phyloP scores from a whole-genome alignment of 2,888 invertebrate genomes.

The Danaus chrysippus region DNA sequence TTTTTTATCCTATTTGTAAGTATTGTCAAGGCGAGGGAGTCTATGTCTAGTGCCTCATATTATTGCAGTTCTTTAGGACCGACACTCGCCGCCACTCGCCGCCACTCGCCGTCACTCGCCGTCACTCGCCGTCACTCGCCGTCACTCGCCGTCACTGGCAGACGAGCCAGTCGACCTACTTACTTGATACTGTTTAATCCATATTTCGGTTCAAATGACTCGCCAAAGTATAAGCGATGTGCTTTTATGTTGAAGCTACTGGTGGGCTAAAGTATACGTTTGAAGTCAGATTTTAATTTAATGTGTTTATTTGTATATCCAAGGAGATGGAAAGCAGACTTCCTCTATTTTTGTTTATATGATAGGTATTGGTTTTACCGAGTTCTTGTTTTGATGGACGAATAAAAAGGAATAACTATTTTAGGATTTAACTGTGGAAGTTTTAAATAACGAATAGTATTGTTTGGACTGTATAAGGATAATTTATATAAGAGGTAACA shows the following conservation, averaged over 20 bases:
- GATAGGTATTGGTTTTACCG: too few relatives aligned
- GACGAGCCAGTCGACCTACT: slow-evolving; percentile 2
- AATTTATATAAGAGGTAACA: too few relatives aligned
- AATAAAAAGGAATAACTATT: too few relatives aligned
- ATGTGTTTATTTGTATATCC: too few relatives aligned
- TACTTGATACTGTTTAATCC: neutral
- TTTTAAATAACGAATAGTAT: too few relatives aligned
- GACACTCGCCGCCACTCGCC: neutral
- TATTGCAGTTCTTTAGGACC: neutral
- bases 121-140: neutral
- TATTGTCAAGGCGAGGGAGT: neutral
- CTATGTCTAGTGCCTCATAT: neutral
- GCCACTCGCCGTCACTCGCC: neutral
- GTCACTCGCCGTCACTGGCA: neutral
- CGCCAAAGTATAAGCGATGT: neutral
- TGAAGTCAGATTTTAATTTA: too few relatives aligned
- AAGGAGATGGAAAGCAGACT: too few relatives aligned
- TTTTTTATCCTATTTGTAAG: too few relatives aligned
- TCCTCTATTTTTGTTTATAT: too few relatives aligned
- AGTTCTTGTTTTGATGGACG: too few relatives aligned
- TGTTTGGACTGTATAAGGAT: too few relatives aligned
- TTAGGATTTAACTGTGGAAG: too few relatives aligned
- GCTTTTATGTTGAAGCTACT: neutral
- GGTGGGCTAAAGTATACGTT: neutral
- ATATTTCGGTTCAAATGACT: neutral